Base-by-base conservation (phyloP, 2,888 invertebrate species). In the Hesperia comma region DNA sequence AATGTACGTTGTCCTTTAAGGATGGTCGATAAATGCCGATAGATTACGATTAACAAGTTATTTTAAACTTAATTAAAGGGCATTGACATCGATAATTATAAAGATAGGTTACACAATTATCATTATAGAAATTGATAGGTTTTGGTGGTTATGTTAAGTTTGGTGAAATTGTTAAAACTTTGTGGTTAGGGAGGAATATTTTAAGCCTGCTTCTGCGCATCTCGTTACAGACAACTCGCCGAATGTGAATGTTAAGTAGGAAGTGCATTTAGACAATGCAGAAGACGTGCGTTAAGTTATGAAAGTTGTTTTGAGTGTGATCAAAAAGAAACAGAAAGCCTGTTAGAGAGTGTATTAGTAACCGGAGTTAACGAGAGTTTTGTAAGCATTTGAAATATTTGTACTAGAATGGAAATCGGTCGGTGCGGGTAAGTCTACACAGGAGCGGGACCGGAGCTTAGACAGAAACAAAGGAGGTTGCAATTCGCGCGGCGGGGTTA, bases 401-500 rank as follows among this genome's bases (percentile, higher is more conserved):
- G 61, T 54, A 55, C 41, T 67, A 49, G 61, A 67, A 60, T 60
- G 66, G 55, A 55, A 66, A 55, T 33, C 56, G 58, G 40, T 49
- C 37, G 58, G 8, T 54, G 77, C 78, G 77, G 78, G 78, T 71
- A 72, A 70, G 70, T 71, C 71, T 67, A 71, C 72, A 71, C 69
- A 72, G 74, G 74, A 75, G 72, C 70, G 71, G 58, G 64, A 43
- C 75, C 60, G 60, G 60, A 55, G 66, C 58, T 60, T 37, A 60
- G 60, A 60, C 33, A 74, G 78, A 80, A 67, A 79, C 75, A 79
- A 77, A 76, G 77, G 77, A 77, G 71, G 61, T 56, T 77, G 76
- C 74, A 74, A 71, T 78, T 79, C 75, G 78, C 76, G 66, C 60
- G 71, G 70, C 72, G 74, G 72, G 75, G 77, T 77, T 77, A 77